Base-by-base conservation (phyloP, 1,140 invertebrate species). In the Zeugodacus cucurbitae region DNA sequence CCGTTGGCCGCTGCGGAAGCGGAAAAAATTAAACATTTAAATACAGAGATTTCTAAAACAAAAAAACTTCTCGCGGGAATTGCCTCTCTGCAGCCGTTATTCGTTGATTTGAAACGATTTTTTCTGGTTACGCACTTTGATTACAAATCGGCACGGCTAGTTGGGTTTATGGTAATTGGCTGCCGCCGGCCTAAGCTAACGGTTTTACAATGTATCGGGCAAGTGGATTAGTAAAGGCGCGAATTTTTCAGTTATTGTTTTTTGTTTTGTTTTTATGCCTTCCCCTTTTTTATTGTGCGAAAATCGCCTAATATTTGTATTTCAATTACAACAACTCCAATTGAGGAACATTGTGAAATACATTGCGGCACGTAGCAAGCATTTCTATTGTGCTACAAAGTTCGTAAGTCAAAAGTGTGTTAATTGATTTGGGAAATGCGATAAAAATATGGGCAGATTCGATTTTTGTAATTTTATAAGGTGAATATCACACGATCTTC, bases 81-180 rank as follows among this genome's bases (percentile, higher is more conserved):
- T 74, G 20, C 20, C 14, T 34, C 10, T n/a, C n/a, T n/a, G n/a
- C n/a, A n/a, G n/a, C n/a, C 6, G 10, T 70, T 70, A 34, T 70
- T 41, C 32, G 62, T 2, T 74, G 67, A 41, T 74, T 74, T 74
- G 34, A 74, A 74, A 41, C 34, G 32, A 41, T 37, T 74, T 74
- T 37, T n/a, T 37, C 67, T 74, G 67, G 62, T 32, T 74, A 74
- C 67, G 67, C 67, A 74, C 34, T 37, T 74, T 74, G 67, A 74
- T 74, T 74, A 74, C 67, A 74, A 74, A 74, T 74, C 34, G 67
- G 34, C 34, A 41, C 34, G 67, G 67, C 7, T 32, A 74, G 34
- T 74, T 74, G 34, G 67, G 17, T 41, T 74, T 74, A 54, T 54
- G 48, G 48, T 54, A 34, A 74, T 74, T 74, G 67, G 67, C 67